These are phyloP conservation scores for Lymantria dispar DNA, from an alignment of 2,888 invertebrate genomes.

Conservation along the genomic window DNA sequence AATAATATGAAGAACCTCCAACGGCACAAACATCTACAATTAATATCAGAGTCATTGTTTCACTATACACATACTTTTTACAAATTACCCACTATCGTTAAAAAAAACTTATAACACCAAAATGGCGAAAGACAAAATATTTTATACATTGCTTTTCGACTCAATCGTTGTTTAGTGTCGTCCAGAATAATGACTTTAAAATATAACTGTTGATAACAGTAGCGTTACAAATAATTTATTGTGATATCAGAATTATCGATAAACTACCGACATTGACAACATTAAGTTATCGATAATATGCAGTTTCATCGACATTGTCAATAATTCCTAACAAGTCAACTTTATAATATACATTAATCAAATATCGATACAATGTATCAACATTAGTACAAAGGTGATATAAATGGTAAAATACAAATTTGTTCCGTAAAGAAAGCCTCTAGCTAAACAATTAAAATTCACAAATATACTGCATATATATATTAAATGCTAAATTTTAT, in stretches of 20 bases:
- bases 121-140: slow-evolving; percentile 8
- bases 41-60: slow-evolving; percentile 28
- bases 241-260: no score
- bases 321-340: slow-evolving; percentile 8
- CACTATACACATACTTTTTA: slow-evolving; percentile 30
- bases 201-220: background rate
- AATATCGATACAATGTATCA: slow-evolving; percentile 12
- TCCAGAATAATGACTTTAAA: slow-evolving; percentile 21
- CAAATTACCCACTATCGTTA: slow-evolving; percentile 21
- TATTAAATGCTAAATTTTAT: slow-evolving; percentile 62
- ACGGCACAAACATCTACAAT: slow-evolving; percentile 23
- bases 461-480: slow-evolving; percentile 30
- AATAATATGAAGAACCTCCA: slow-evolving; percentile 10
- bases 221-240: no score
- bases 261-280: background rate
- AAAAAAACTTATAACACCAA: slow-evolving; percentile 7
- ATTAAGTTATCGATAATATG: slow-evolving; percentile 11
- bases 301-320: slow-evolving; percentile 2
- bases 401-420: slow-evolving; percentile 32
- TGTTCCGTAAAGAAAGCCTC: slow-evolving; percentile 57
- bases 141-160: slow-evolving; percentile 11
- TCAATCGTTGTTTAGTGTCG: slow-evolving; percentile 17
- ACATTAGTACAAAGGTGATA: slow-evolving; percentile 14
- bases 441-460: slow-evolving; percentile 48
- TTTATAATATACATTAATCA: slow-evolving; percentile 10